These are phyloP conservation scores for Mesitornis unicolor DNA, from an alignment of 2,113 vertebrate genomes.

Conservation along the genomic window DNA sequence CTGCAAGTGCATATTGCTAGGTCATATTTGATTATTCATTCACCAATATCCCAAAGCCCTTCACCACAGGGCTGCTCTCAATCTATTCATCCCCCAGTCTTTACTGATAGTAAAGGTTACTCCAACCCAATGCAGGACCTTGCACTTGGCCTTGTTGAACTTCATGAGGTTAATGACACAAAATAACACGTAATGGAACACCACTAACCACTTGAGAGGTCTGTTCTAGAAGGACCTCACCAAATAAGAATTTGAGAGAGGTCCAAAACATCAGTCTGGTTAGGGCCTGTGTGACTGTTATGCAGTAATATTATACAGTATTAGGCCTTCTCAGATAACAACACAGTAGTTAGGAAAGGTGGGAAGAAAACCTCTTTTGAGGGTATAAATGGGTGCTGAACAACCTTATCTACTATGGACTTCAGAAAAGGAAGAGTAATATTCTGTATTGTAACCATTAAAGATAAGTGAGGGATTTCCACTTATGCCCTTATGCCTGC, in stretches of 20 bases:
- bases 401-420: neutral
- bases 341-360: neutral
- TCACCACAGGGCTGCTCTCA: neutral
- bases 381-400: neutral
- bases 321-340: neutral
- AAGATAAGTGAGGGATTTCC: neutral
- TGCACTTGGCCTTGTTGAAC: neutral
- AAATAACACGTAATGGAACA: neutral
- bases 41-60: neutral
- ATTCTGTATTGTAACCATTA: neutral
- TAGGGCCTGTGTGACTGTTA: neutral
- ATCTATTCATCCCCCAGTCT: neutral
- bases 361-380: neutral
- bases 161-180: neutral
- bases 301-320: neutral
- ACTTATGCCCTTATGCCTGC: neutral
- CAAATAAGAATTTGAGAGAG: neutral
- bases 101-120: no score
- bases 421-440: neutral
- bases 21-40: neutral
- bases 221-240: neutral
- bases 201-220: neutral
- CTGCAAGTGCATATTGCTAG: accelerated
- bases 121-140: neutral
- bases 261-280: neutral